Evolutionary conservation across 2,113 vertebrate genomes (phyloP).

Genomic region (Proteles cristata): DNA sequence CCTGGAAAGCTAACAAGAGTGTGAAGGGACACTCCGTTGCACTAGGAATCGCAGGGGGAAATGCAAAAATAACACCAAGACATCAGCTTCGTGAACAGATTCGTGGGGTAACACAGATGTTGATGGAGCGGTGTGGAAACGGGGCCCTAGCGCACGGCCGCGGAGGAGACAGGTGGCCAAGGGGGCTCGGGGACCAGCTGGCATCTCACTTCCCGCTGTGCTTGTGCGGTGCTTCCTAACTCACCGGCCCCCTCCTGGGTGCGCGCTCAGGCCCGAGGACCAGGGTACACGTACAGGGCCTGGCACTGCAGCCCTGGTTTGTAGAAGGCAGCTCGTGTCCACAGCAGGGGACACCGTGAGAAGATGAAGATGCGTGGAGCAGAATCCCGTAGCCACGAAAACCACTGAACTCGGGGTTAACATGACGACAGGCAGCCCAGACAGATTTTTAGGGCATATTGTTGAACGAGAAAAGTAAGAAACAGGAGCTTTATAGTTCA

Average conservation of each 20-base stretch:
- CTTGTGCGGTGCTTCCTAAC: accelerated
- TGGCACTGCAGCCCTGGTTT: accelerated
- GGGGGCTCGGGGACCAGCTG: accelerated
- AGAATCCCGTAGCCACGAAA: accelerated
- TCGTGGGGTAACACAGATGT: neutral
- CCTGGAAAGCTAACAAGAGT: accelerated
- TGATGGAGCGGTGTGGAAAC: neutral
- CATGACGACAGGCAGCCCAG: accelerated
- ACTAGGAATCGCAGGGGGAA: neutral
- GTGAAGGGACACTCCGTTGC: accelerated
- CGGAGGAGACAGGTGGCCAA: accelerated
- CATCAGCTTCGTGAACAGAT: accelerated
- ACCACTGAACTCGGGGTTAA: accelerated
- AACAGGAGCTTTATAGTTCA: constrained; percentile 30
- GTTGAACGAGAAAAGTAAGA: constrained; percentile 43
- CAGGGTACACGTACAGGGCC: accelerated
- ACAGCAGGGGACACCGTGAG: accelerated
- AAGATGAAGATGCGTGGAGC: accelerated
- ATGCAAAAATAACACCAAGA: neutral
- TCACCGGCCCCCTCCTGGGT: neutral
- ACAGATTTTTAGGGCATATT: constrained; percentile 66
- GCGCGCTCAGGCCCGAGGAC: accelerated
- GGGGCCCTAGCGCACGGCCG: accelerated
- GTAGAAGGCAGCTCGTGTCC: too few species aligned
- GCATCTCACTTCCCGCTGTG: accelerated